Base-by-base conservation (phyloP, 1,140 invertebrate genomes). In the Diorhabda elongata region DNA sequence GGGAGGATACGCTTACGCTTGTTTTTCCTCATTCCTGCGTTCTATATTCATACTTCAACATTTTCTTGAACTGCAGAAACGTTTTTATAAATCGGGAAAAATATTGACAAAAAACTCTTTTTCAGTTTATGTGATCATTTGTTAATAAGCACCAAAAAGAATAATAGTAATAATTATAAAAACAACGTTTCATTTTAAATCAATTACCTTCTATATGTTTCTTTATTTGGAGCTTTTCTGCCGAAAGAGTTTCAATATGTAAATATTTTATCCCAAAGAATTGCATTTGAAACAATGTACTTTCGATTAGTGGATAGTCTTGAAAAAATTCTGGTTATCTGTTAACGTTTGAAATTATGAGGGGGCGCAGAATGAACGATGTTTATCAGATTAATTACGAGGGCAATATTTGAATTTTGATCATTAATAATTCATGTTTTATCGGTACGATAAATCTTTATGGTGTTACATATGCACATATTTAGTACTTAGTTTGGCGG, bases 401-500 rank as follows among this genome's bases (percentile, higher is more conserved):
- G 69, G 68, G 68, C 69, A 60, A 75, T 73, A 75, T 73, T 75
- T 71, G 71, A 75, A 75, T 73, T 71, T 69, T 73, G 64, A 71
- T 74, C 74, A 76, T 76, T 76, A 76, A 76, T 76, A 76, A 76
- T 76, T 76, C 75, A 76, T 76, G 69, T 68, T 67, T 69, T 76
- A 76, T 76, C 75, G 64, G 67, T 42, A 58, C 67, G 75, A 76
- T 76, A 73, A 72, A 76, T 76, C 75, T 76, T 76, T 76, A 76
- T 76, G 75, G 72, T 63, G 72, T 76, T 76, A 71, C 74, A 68
- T 76, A 76, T 76, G 75, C 75, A 75, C 75, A 76, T 76, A 76
- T 75, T 75, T 72, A 74, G 72, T 69, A 61, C 66, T 61, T 7
- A 41, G 47, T 52, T 52, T 41, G 59, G 59, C 59, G n/a, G n/a